Base-by-base conservation (phyloP, 2,113 vertebrate genomes). In the Callospermophilus lateralis region DNA sequence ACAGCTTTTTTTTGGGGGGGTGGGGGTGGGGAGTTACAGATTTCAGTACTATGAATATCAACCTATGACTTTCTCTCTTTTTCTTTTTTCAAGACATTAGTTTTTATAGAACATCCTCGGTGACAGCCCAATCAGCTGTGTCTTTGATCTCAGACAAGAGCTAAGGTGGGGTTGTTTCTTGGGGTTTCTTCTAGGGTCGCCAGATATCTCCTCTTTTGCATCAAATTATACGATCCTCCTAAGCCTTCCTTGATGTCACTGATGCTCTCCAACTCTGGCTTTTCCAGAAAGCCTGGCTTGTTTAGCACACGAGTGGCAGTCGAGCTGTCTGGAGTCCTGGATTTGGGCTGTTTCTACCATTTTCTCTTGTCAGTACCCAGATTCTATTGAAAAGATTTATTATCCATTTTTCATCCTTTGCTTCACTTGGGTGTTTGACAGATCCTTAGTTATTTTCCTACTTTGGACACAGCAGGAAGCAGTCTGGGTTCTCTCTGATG, bases 381-480 rank as follows among this genome's bases (percentile, higher is more conserved):
- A 96, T 97, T 93, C 65, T 51, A 94, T 95, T 95, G 61, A 89
- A 89, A 97, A 98, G 77, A 97, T 93, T 94, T 96, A 95, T 97
- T 92, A 96, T 84, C 74, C 48, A 77, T 89, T 97, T 97, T 97
- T 96, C 53, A 92, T 97, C 96, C 97, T 98, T 70, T 80, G 67
- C 78, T 85, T 91, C 74, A 72, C 53, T 55, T 95, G 92, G 72
- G 78, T 73, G 58, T 97, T 98, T 97, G 97, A 98, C 90, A 96
- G 86, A 74, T 96, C 92, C 86, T 97, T 92, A 84, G 73, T 97
- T 96, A 97, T 96, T 97, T 94, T 80, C 89, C 97, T 17, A 51
- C 97, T 37, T 65, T 63, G 94, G 91, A 95, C 89, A 81, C 88
- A 48, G 11, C 58, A 77, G 91, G 88, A 98, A 97, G 89, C 70